Evolutionary conservation across 2,113 vertebrate genomes (phyloP).

Genomic region (Tachysurus fulvidraco): DNA sequence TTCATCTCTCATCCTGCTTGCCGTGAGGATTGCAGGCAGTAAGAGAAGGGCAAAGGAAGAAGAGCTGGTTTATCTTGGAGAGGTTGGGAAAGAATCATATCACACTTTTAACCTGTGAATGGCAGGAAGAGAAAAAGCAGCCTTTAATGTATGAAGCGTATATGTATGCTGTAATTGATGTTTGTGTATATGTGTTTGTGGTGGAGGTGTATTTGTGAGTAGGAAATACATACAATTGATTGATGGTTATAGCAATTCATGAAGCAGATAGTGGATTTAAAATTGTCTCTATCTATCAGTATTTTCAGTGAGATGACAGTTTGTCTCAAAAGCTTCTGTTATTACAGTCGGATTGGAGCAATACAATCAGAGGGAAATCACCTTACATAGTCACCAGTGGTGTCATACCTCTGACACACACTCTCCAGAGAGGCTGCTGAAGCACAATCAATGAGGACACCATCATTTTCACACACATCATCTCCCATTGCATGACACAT

Average conservation of each 20-base stretch:
- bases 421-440: background rate
- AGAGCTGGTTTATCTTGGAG: constrained; percentile 44
- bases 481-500: constrained; percentile 28
- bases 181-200: background rate
- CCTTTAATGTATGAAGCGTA: constrained; percentile 11
- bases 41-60: constrained; percentile 28
- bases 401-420: constrained; percentile 1
- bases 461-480: constrained; percentile 3
- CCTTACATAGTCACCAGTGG: constrained; percentile 19
- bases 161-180: background rate
- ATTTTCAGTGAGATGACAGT: constrained; percentile 26
- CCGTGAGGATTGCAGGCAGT: constrained; percentile 27
- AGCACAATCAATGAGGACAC: background rate
- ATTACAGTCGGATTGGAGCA: constrained; percentile 25
- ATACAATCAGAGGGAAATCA: constrained; percentile 26
- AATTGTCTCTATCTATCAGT: constrained; percentile 31
- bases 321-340: constrained; percentile 20
- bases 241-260: constrained; percentile 15
- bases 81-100: constrained; percentile 40
- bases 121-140: background rate
- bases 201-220: background rate
- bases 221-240: background rate
- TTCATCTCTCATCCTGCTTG: constrained; percentile 43
- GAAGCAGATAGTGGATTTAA: constrained; percentile 17
- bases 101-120: constrained; percentile 32